A percentile compares a stretch with the other conserved stretches of the same genome.
Evolutionary conservation across 2,113 vertebrate genomes (phyloP).

Genomic region (Aptenodytes forsteri): DNA sequence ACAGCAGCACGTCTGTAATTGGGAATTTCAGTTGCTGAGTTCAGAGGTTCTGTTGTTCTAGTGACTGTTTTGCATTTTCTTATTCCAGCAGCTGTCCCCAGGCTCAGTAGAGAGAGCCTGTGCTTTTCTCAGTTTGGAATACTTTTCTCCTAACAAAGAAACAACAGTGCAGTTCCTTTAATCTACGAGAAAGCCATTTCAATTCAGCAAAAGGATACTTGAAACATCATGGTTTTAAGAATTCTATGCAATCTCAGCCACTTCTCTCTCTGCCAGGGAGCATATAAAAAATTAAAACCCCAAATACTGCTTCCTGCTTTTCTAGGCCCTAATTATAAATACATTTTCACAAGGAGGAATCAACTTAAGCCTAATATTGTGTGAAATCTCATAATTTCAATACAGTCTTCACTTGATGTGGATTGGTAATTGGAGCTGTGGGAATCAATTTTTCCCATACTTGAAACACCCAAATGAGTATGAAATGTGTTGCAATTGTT

Average conservation of each 20-base stretch:
- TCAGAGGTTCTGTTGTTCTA: conserved; percentile 27
- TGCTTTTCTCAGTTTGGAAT: neutral
- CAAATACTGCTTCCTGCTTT: conserved; percentile 15
- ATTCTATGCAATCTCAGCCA: conserved; percentile 34
- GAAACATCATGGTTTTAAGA: conserved; percentile 16
- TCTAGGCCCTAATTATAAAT: conserved; percentile 31
- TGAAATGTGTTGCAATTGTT: conserved; percentile 50
- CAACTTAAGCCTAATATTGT: conserved; percentile 41
- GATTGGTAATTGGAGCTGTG: conserved; percentile 38
- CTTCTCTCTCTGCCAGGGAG: neutral
- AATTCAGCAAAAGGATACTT: conserved; percentile 19
- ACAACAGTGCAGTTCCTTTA: neutral
- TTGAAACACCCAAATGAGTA: conserved; percentile 54
- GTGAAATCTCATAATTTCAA: conserved; percentile 34
- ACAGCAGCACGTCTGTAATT: neutral
- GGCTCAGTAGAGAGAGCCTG: neutral
- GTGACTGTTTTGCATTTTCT: neutral
- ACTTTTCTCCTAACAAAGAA: conserved; percentile 3
- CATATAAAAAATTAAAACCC: conserved; percentile 45
- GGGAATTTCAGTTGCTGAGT: conserved; percentile 10
- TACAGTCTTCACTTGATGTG: conserved; percentile 4
- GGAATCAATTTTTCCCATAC: conserved; percentile 51
- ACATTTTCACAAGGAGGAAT: conserved; percentile 45
- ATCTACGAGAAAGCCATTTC: neutral
- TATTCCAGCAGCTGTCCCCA: neutral